Evolutionary conservation across 2,113 vertebrate species (phyloP), one percentile per base, ranked within the genome.

Genomic region (Suncus etruscus): DNA sequence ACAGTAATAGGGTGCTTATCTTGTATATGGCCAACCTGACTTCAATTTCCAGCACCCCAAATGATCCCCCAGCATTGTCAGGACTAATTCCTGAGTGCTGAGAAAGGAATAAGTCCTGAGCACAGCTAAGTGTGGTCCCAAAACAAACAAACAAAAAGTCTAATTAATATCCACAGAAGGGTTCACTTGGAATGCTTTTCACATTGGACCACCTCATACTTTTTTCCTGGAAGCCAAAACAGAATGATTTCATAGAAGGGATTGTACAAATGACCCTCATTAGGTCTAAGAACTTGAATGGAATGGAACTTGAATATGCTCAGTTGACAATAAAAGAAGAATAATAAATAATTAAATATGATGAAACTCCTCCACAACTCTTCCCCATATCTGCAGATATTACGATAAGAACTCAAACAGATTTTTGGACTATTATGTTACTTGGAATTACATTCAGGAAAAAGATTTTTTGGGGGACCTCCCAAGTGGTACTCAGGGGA

Each of bases 121-220:
- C 58, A 61, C 18, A 61, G 58, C 58, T 61, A 5, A 5, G 58
- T 20, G 58, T 61, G 58, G 6, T 16, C 4, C 58, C 58, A 61
- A 61, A 61, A 61, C 58, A 61, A 61, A 61, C 58, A 61, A 61
- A 22, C 58, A 61, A 20, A 61, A 61, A 61, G 16, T 16, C 58
- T 22, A 61, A 61, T 50, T 95, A 83, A 81, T 90, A 74, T 82
- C 31, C 91, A 75, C 95, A 97, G 39, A 94, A 94, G 95, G 83
- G 12, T 95, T 97, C 97, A 86, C 96, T 97, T 95, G 96, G 91
- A 85, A 11, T 83, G 4, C 4, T 97, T 96, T 97, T 94, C 51
- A 22, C 89, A 95, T 93, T 97, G 92, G 96, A 94, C 80, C 91
- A 96, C 91, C 76, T 97, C 95, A 63, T 83, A 54, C 9, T 94